Base-by-base conservation (phyloP, 2,797 vertebrate genomes). In the Gambusia yucatana region DNA sequence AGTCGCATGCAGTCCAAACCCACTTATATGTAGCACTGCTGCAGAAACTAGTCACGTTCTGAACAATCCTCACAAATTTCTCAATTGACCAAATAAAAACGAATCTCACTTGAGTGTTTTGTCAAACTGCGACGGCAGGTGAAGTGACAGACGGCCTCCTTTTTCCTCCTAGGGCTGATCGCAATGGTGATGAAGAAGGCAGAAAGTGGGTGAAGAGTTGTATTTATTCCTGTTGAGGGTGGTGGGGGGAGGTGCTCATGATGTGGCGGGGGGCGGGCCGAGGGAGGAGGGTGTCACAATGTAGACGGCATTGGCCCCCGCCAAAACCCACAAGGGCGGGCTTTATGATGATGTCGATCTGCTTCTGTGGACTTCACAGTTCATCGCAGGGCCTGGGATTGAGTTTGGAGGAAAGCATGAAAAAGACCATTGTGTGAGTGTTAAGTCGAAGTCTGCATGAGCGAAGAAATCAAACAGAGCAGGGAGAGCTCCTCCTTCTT, bases 211-310 rank as follows among this genome's bases (percentile, higher is more conserved):
- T 67, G 20, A 80, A 44, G 52, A 5, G 79, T 55, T 67, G 76
- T 86, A 89, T 96, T 96, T 96, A 96, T 94, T 52, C n/a, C 0
- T 39, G 71, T 1, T 6, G 1, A 20, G 55, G 10, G 55, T 22
- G 0, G 61, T 1, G 79, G 73, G 73, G 84, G 91, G 89, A 83
- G 91, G 82, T 4, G 73, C 81, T 1, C 33, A 61, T 86, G 91
- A 91, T 84, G 92, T 87, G 87, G 84, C 77, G 77, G 91, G 90
- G 6, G 57, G 73, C 17, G 95, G 87, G 84, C 72, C 77, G 88
- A 89, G 57, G 43, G 57, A 22, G 95, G 94, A 90, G 95, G 95
- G 90, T 33, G 77, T 76, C 69, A 3, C 17, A 48, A 28, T n/a
- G 33, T 72, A 4, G 3, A 86, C 6, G n/a, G 86, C 63, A 96